Evolutionary conservation across 2,888 invertebrate species (phyloP), one percentile per base, ranked within the genome.

Genomic region (Cheilosia variabilis): DNA sequence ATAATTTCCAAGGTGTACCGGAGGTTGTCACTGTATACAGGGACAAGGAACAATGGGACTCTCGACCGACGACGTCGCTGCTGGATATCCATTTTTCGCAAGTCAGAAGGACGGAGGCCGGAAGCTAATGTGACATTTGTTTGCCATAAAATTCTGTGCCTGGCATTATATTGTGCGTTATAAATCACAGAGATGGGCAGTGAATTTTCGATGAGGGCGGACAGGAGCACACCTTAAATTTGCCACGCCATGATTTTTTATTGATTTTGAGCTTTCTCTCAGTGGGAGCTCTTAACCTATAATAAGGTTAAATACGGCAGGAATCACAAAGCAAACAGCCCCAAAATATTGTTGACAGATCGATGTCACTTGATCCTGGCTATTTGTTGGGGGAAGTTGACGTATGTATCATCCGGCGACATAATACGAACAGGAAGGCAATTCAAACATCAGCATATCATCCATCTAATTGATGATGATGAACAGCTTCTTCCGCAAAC

Each of bases 1-100:
- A 84, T 84, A 79, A 84, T 84, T 65, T 79, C 22, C 45, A 45
- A 65, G 79, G 79, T 75, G 83, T 84, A 79, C 45, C 55, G 19
- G 13, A 41, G 55, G 50, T 55, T 37, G 37, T 4, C 55, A 63
- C 57, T 47, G 47, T 47, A 15, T 50, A 50, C 24, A 22, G n/a
- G 17, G 17, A 27, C 19, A 63, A 37, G 47, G 31, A 45, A 27
- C 57, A 78, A 55, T 66, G 31, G 68, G 58, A 15, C 53, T n/a
- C 45, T 19, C 34, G 58, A 34, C 57, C 34, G 47, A 45, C 45
- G 10, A 22, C 22, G 13, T 31, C 19, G 22, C 15, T 19, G 58
- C 53, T 45, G 15, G 45, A 50, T 57, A 65, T 41, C 47, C 43
- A 68, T 78, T 79, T 79, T 75, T 73, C 63, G 79, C 52, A 43